Evolutionary conservation across 2,113 vertebrate genomes (phyloP), one percentile per base, ranked within the genome.

Genomic region (Eidolon helvum): DNA sequence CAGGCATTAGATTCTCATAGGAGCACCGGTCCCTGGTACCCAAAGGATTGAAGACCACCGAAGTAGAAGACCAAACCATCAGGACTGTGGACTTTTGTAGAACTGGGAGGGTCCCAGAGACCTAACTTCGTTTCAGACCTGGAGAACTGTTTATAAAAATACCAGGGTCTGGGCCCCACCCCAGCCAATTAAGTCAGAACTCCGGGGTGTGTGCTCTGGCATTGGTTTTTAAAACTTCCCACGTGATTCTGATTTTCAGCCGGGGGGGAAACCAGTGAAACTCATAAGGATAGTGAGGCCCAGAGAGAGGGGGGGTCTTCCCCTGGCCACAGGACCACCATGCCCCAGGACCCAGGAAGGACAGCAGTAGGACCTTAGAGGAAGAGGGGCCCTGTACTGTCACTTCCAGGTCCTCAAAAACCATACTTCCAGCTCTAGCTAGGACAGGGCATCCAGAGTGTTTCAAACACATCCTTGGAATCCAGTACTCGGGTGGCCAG

Each of bases 381-480:
- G n/a, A 82, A 28, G 12, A 87, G 15, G 19, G 15, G 53, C 10
- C 4, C 5, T 40, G 10, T 26, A 16, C 18, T 33, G 5, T 59
- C 1, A 0, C 24, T 66, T 71, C 18, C 48, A 59, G 55, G 33
- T 65, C 59, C 16, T 79, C 28, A 57, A 50, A 50, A 86, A 66
- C 16, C 35, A 80, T 4, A 68, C 21, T 74, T 38, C 7, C 22
- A 61, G 26, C 26, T 83, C 18, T 4, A 21, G 61, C 8, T 9
- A 38, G 28, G 35, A 71, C 10, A 40, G 30, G 30, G 78, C 10
- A 18, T 22, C 35, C 1, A 0, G 57, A 0, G 0, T 24, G 26
- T 87, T 91, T 77, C 57, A 43, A 61, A 77, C 30, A 35, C 43
- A 26, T 93, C 63, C 91, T 50, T 85, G 53, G 59, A 92, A 77